Evolutionary conservation across 2,888 invertebrate species (phyloP).

Genomic region (Cremastinae sp.): DNA sequence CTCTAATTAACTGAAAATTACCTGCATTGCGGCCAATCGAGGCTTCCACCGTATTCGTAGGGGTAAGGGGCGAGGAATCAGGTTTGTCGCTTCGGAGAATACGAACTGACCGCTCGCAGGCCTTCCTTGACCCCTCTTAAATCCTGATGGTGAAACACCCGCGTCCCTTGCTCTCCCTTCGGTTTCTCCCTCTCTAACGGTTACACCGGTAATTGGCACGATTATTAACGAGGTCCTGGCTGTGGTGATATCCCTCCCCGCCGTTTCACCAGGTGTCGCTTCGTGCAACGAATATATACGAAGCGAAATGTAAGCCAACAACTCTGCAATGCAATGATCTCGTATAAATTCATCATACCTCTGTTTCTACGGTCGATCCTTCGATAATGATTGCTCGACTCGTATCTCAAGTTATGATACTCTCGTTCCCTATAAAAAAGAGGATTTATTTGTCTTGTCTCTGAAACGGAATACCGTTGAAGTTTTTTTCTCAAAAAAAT

Average conservation of each 20-base stretch:
- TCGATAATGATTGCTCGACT: neutral
- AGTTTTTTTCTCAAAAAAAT: too few species aligned
- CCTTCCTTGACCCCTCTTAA: slow-evolving; percentile 10
- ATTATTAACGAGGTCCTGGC: slow-evolving; percentile 64
- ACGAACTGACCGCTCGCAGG: slow-evolving; percentile 27
- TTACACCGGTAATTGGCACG: slow-evolving; percentile 64
- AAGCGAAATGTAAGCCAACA: neutral
- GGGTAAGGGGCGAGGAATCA: slow-evolving; percentile 10
- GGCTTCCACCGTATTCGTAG: slow-evolving; percentile 24
- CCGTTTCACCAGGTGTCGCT: neutral
- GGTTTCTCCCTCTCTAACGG: slow-evolving; percentile 37
- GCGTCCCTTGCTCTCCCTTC: neutral
- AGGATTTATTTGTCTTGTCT: neutral
- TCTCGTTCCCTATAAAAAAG: neutral
- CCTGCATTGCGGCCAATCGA: slow-evolving; percentile 68
- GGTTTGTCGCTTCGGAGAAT: slow-evolving; percentile 32
- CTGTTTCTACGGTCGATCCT: too few species aligned
- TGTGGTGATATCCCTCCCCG: slow-evolving; percentile 1
- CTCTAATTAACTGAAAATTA: slow-evolving; percentile 74
- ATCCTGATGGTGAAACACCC: neutral
- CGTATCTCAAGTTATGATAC: neutral
- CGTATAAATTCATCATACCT: too few species aligned
- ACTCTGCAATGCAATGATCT: too few species aligned
- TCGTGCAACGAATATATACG: neutral
- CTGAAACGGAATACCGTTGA: too few species aligned